Base-by-base conservation (phyloP, 2,888 invertebrate species). In the Peribatodes rhomboidaria region DNA sequence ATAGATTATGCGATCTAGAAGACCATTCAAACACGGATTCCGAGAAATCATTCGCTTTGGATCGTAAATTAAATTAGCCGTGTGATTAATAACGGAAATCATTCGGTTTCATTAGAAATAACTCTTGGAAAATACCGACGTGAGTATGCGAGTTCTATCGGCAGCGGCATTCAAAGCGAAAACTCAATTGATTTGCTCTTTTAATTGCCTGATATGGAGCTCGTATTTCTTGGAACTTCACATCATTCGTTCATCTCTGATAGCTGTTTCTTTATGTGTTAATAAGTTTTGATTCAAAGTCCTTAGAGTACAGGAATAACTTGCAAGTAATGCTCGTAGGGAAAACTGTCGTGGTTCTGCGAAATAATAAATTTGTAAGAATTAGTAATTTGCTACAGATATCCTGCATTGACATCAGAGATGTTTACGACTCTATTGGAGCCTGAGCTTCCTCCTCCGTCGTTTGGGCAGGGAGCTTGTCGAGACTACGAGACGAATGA, bases 361-460 rank as follows among this genome's bases (percentile, higher is more conserved):
- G 39, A 50, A 64, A n/a, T 11, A 10, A 42, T 58, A 14, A 37
- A 57, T 66, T 33, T 9, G 50, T 41, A 67, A 14, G n/a, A 27
- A 27, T 27, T 27, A 27, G n/a, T n/a, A n/a, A n/a, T n/a, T 27
- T 27, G 27, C 73, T 82, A 4, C 79, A 94, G 94, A 75, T 97
- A 97, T 79, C 94, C 95, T 44, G 96, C 97, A 0, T 79, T 98
- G 56, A 95, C 96, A 57, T 96, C 97, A 11, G 98, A 98, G 85
- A 94, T 97, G 85, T 98, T 97, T 83, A 97, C 97, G 49, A 95
- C 97, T 0, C 85, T 98, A 33, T 86, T 98, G 76, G 92, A 94
- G 67, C 90, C 94, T 49, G 94, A 96, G 88, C 92, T 94, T 14
- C 96, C 96, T 1, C 95, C 97, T 0, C 96, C 96, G 8, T 96